phyloP scores from a whole-genome alignment of 2,888 invertebrate species.

The Eueremaeus valkanovi region DNA sequence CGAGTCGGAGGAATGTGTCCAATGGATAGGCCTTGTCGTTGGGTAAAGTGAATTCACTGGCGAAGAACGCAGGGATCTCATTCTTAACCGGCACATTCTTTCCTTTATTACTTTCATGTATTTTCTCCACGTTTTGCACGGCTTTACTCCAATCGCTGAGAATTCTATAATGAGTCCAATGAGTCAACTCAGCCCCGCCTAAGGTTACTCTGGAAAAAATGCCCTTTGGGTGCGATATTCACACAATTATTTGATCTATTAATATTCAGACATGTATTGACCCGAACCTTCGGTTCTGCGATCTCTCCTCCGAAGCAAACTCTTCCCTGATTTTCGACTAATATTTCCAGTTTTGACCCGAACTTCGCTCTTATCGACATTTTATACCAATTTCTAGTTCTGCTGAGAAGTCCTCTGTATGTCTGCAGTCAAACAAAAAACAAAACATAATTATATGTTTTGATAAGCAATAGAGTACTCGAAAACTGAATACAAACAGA shows the following conservation, averaged over 20 bases:
- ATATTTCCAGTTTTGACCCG: conserved; percentile 47
- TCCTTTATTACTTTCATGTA: not conserved
- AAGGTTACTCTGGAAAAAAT: conserved; percentile 49
- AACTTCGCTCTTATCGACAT: conserved; percentile 13
- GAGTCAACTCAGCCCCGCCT: conserved; percentile 48
- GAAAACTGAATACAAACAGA: no score
- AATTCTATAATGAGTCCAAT: conserved; percentile 35
- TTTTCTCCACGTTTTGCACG: no score
- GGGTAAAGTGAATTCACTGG: not conserved
- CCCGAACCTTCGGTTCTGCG: not conserved
- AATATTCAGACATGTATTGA: no score
- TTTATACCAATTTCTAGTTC: conserved; percentile 30
- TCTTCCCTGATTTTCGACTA: conserved; percentile 52
- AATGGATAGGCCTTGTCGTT: not conserved
- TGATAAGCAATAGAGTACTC: not conserved
- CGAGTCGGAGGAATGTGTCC: conserved; percentile 32
- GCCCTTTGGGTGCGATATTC: not conserved
- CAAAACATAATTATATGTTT: no score
- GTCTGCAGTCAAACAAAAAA: not conserved
- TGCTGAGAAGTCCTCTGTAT: conserved; percentile 22
- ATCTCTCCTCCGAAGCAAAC: conserved; percentile 48
- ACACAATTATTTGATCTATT: no score
- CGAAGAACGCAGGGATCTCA: conserved; percentile 18
- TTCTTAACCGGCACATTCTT: not conserved
- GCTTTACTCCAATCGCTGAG: conserved; percentile 22